Conservation (phyloP, 2,888 invertebrate genomes). For the Andrena camellia region DNA sequence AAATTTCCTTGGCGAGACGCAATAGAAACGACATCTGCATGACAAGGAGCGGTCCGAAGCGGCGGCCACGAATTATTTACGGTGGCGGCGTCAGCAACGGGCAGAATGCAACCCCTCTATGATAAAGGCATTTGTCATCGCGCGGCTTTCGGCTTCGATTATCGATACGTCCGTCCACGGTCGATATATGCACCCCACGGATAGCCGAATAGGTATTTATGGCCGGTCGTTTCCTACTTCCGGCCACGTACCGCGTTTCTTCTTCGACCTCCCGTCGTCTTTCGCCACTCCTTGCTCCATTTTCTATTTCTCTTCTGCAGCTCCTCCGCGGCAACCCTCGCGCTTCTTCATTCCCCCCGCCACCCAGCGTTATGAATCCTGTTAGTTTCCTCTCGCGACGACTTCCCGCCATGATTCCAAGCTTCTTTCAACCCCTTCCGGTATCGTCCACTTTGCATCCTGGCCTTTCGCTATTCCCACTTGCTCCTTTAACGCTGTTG, state of each 20-base stretch:
- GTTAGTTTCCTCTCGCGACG: not conserved
- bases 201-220: conserved; percentile 66
- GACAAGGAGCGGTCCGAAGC: conserved; percentile 58
- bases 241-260: conserved; percentile 23
- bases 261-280: not conserved
- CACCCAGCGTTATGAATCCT: conserved; percentile 14
- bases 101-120: conserved; percentile 36
- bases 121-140: conserved; percentile 73
- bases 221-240: conserved; percentile 67
- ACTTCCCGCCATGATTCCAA: not conserved
- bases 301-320: not conserved
- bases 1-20: conserved; percentile 53
- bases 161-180: conserved; percentile 64
- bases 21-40: conserved; percentile 56
- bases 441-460: conserved; percentile 11
- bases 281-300: not conserved
- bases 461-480: not conserved
- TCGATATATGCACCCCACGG: conserved; percentile 55
- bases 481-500: not conserved
- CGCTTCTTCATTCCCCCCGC: conserved; percentile 3
- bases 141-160: conserved; percentile 67
- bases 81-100: conserved; percentile 39
- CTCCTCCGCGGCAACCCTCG: not conserved
- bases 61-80: conserved; percentile 68
- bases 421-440: not conserved